Conservation (phyloP, 2,797 vertebrate genomes). For the Gorsachius magnificus region DNA sequence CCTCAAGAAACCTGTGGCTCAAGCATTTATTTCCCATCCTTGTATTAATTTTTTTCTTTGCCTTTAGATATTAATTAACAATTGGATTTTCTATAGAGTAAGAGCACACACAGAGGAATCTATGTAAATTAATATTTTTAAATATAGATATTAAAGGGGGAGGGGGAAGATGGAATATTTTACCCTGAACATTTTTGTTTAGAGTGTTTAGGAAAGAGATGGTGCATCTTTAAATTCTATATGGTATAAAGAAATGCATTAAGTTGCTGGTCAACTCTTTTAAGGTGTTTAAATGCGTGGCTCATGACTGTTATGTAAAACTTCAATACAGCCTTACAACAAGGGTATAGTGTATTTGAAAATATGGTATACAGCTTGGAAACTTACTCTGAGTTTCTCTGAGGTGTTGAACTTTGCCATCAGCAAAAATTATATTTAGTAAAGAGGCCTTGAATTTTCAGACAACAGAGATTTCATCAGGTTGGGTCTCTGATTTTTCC, state of each 20-base stretch:
- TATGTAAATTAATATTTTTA: conserved; percentile 9
- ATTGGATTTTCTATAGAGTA: background rate
- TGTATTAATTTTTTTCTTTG: background rate
- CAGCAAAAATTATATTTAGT: conserved; percentile 76
- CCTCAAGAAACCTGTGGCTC: background rate
- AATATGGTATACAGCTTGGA: conserved; percentile 63
- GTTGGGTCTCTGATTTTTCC: conserved; percentile 65
- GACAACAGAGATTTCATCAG: conserved; percentile 71
- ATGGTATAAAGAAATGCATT: conserved; percentile 53
- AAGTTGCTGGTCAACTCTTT: conserved; percentile 82
- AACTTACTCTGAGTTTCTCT: conserved; percentile 70
- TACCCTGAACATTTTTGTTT: conserved; percentile 1
- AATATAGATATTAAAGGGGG: background rate
- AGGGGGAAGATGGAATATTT: conserved; percentile 10
- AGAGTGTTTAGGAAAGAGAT: conserved; percentile 41
- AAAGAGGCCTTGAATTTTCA: conserved; percentile 69
- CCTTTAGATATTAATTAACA: background rate
- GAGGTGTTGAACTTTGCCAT: conserved; percentile 79
- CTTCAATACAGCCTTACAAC: conserved; percentile 80
- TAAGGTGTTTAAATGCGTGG: conserved; percentile 77
- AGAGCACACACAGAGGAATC: background rate
- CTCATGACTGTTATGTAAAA: conserved; percentile 89
- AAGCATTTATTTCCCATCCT: background rate
- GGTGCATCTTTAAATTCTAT: conserved; percentile 52
- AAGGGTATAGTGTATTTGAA: conserved; percentile 72